These are phyloP conservation scores for Crax fasciolata DNA, from an alignment of 2,797 vertebrate genomes.

Conservation along the genomic window DNA sequence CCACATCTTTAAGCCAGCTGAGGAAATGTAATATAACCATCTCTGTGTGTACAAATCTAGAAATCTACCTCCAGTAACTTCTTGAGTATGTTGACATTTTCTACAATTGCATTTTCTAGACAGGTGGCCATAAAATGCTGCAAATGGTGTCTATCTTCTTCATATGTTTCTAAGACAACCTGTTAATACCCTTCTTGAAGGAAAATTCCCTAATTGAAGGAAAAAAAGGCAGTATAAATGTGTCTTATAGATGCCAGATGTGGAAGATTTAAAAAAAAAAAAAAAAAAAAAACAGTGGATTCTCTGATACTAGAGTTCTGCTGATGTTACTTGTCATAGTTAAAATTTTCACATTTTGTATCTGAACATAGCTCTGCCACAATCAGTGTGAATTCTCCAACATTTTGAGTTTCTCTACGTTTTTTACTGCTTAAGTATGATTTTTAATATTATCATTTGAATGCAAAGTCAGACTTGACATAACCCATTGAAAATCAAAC, in stretches of 20 bases:
- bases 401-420: background rate
- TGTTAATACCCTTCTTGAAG: background rate
- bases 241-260: background rate
- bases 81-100: background rate
- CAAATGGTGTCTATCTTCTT: background rate
- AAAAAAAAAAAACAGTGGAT: background rate
- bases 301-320: background rate
- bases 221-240: background rate
- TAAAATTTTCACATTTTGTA: background rate
- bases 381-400: background rate
- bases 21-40: background rate
- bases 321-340: background rate
- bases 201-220: background rate
- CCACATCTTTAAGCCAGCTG: background rate
- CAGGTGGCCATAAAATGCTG: background rate
- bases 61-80: background rate
- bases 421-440: background rate
- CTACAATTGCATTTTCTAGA: background rate
- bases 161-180: background rate
- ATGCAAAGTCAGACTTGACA: constrained; percentile 32
- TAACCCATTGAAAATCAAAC: constrained; percentile 44
- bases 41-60: background rate
- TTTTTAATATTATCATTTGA: constrained; percentile 58
- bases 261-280: background rate
- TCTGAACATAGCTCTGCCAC: background rate